phyloP scores from a whole-genome alignment of 2,888 invertebrate genomes.

The Acleris cristana region DNA sequence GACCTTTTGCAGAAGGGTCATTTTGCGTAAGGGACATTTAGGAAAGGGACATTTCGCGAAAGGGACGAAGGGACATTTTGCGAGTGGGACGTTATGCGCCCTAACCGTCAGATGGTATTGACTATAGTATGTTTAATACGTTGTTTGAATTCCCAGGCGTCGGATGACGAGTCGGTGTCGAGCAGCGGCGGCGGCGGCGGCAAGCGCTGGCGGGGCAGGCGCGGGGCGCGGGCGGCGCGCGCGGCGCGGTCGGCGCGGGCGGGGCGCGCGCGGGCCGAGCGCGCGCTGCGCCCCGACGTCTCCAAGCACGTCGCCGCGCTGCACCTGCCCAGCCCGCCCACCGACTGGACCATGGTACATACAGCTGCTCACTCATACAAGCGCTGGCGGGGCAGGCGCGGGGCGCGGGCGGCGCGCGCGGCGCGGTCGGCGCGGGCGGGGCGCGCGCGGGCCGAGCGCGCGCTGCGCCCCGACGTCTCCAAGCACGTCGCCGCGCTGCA shows the following conservation, averaged over 20 bases:
- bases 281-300: slow-evolving; percentile 77
- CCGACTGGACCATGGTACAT: slow-evolving; percentile 67
- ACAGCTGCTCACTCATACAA: not conserved
- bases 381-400: too few species aligned
- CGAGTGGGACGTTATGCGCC: too few species aligned
- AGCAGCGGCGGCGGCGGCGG: slow-evolving; percentile 56
- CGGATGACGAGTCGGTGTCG: slow-evolving; percentile 74
- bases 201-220: slow-evolving; percentile 61
- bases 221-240: not conserved
- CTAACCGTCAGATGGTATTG: too few species aligned
- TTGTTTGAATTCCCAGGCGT: slow-evolving; percentile 51
- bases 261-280: slow-evolving; percentile 12
- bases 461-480: slow-evolving; percentile 82
- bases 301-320: slow-evolving; percentile 66
- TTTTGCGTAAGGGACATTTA: too few species aligned
- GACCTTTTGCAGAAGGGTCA: too few species aligned
- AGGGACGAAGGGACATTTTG: too few species aligned
- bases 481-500: slow-evolving; percentile 58
- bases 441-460: slow-evolving; percentile 26
- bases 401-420: too few species aligned
- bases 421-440: too few species aligned
- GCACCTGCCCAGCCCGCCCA: slow-evolving; percentile 61
- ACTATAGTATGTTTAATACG: too few species aligned
- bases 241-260: slow-evolving; percentile 5
- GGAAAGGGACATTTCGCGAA: too few species aligned